Conservation (phyloP, 2,888 invertebrate species). For the Scrobipalpa costella region DNA sequence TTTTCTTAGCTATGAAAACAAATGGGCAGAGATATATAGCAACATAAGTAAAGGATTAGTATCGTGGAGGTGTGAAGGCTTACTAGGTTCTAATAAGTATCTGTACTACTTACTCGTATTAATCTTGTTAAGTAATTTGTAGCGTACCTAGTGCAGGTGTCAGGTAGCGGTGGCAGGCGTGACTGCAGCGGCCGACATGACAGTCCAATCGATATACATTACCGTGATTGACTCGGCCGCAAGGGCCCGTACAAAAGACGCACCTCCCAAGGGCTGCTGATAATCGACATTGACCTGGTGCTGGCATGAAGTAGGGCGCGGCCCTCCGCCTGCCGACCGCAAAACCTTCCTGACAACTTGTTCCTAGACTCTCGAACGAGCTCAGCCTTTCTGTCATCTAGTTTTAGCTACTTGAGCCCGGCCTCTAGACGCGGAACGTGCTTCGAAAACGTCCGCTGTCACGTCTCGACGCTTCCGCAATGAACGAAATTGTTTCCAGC, state of each 20-base stretch:
- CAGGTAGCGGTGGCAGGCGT: constrained; percentile 29
- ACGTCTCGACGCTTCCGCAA: constrained; percentile 21
- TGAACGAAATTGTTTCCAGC: constrained; percentile 16
- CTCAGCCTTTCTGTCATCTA: constrained; percentile 30
- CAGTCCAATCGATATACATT: constrained; percentile 32
- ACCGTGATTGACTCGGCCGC: constrained; percentile 28
- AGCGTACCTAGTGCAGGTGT: constrained; percentile 23
- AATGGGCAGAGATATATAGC: background rate
- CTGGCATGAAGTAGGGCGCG: constrained; percentile 44
- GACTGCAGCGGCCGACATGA: constrained; percentile 32
- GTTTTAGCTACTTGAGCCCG: constrained; percentile 33
- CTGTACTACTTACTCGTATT: constrained; percentile 9
- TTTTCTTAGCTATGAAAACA: background rate
- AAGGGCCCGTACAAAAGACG: constrained; percentile 34
- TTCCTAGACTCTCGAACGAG: constrained; percentile 30
- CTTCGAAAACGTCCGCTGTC: constrained; percentile 25
- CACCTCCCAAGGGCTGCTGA: constrained; percentile 36
- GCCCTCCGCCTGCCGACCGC: constrained; percentile 13
- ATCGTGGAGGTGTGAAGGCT: constrained; percentile 8
- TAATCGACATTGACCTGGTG: constrained; percentile 52
- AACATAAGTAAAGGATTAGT: background rate
- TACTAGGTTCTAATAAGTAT: constrained; percentile 8
- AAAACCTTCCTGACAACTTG: constrained; percentile 35
- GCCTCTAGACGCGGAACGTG: constrained; percentile 33
- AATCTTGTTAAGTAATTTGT: constrained; percentile 25